phyloP scores from a whole-genome alignment of 1,140 invertebrate genomes.

The Bombus cullumanus region DNA sequence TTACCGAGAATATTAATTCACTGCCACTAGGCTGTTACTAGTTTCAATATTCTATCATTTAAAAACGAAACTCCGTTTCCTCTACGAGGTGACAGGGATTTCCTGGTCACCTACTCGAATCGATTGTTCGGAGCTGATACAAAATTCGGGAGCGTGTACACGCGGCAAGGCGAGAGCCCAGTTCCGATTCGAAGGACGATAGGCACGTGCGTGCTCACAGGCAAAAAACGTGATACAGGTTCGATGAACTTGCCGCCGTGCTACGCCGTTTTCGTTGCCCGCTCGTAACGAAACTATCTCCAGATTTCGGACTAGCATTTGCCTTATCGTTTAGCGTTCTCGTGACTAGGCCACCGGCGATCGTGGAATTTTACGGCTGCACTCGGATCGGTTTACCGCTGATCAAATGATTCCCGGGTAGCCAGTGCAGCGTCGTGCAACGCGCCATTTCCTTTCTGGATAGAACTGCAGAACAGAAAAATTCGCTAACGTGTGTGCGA shows the following conservation, averaged over 20 bases:
- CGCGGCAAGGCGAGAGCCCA: neutral
- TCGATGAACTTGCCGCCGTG: conserved; percentile 35
- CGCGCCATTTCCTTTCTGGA: neutral
- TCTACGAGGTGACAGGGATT: neutral
- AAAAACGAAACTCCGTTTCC: neutral
- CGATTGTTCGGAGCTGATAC: neutral
- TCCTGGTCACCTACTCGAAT: neutral
- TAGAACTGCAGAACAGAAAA: neutral
- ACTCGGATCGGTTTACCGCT: conserved; percentile 59
- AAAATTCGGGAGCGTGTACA: neutral
- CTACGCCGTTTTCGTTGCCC: conserved; percentile 14
- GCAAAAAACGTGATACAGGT: conserved; percentile 58
- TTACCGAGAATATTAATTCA: too few species aligned
- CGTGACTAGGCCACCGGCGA: conserved; percentile 14
- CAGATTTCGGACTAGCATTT: neutral
- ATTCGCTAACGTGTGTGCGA: neutral
- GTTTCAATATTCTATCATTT: neutral
- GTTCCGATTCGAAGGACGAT: conserved; percentile 23
- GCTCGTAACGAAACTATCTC: conserved; percentile 9
- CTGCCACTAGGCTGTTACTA: too few species aligned
- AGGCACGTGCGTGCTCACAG: conserved; percentile 29
- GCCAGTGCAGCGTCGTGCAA: neutral
- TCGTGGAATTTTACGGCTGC: conserved; percentile 31
- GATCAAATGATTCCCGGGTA: conserved; percentile 17
- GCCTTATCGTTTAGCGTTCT: neutral